Evolutionary conservation across 2,113 vertebrate genomes (phyloP), one percentile per base, ranked within the genome.

Genomic region (Phylloscopus trochilus): DNA sequence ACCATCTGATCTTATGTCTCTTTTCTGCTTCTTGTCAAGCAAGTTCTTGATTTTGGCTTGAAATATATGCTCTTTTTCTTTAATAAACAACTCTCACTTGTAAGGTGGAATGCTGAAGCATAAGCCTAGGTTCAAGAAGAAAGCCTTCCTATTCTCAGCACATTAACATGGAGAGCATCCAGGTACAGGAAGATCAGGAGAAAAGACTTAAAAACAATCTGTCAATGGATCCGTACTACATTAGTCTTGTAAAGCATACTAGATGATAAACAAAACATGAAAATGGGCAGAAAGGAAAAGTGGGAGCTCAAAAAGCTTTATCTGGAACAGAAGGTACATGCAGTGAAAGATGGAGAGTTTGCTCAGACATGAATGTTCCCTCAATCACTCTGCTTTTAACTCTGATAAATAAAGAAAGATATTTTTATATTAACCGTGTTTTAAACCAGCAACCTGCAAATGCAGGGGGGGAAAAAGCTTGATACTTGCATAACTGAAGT

Each of bases 21-120:
- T 83, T 83, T 68, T 89, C 81, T 85, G 39, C 51, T 91, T 83
- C 90, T 94, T 91, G 70, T 87, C 89, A 92, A 91, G 82, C 33
- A 85, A 89, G 31, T 69, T 85, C 72, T 79, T 5, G 5, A 7
- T 33, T 92, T 94, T 87, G 67, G 13, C 66, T 91, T 87, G 73
- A 87, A 92, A 69, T 49, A 46, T 69, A 33, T 72, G 14, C 58
- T 87, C 23, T 21, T 95, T 91, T 82, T 92, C 35, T n/a, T 58
- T 73, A 76, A 46, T 78, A 89, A 90, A 82, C n/a, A 75, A 27
- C 39, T 91, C 63, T 47, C 17, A 49, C 41, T 93, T 84, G 27
- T 47, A 80, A 94, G 49, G 39, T 79, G 31, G 26, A 92, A 11
- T 76, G 58, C 35, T 85, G 47, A 83, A 85, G 53, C 27, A 49